phyloP scores from a whole-genome alignment of 1,140 invertebrate species.

The Tetranychus cinnabarinus region DNA sequence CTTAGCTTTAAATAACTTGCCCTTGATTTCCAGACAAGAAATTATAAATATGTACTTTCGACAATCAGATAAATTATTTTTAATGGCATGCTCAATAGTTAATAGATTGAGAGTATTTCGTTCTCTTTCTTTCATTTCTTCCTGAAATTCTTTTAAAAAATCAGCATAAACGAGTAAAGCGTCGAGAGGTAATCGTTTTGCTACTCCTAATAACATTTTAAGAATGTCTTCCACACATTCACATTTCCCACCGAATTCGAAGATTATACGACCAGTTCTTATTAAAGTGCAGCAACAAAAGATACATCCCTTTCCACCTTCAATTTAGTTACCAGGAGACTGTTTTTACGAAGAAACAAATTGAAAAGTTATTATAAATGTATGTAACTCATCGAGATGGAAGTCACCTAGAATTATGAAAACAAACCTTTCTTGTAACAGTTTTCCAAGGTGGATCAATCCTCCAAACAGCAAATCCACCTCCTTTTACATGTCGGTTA shows the following conservation, averaged over 20 bases:
- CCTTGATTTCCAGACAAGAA: no score
- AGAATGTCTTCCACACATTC: constrained; percentile 62
- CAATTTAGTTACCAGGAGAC: constrained; percentile 71
- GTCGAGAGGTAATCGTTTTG: constrained; percentile 59
- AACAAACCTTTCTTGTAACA: constrained; percentile 49
- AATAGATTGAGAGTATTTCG: constrained; percentile 61
- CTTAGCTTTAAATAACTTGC: no score
- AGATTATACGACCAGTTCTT: constrained; percentile 64
- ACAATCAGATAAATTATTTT: constrained; percentile 49
- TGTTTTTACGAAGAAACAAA: constrained; percentile 14
- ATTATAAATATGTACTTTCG: no score
- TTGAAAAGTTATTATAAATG: no score
- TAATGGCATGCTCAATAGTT: constrained; percentile 68
- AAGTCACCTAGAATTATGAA: not conserved
- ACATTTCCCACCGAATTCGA: constrained; percentile 76
- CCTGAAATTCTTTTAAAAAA: constrained; percentile 36
- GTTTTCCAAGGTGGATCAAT: constrained; percentile 86
- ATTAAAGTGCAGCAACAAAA: constrained; percentile 85
- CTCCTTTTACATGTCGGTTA: constrained; percentile 44
- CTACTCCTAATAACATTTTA: constrained; percentile 19
- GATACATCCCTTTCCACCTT: constrained; percentile 84
- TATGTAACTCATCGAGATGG: no score
- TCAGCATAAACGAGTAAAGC: constrained; percentile 59
- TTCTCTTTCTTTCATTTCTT: constrained; percentile 34
- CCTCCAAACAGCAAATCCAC: constrained; percentile 85